A percentile compares a stretch with the other conserved stretches of the same genome.
Evolutionary conservation across 2,797 vertebrate genomes (phyloP).

Genomic region (Sardinella longiceps): DNA sequence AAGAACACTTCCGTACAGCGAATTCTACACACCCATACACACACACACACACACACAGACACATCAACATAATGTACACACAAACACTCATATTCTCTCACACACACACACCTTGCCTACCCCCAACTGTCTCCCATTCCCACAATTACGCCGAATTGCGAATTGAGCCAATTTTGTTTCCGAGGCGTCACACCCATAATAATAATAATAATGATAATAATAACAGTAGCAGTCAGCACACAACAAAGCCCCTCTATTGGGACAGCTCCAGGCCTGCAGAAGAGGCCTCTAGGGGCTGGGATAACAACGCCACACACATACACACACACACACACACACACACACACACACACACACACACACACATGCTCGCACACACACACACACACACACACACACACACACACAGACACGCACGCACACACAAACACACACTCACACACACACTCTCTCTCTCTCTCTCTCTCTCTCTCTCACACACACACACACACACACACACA

Average conservation of each 20-base stretch:
- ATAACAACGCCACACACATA: too few species aligned
- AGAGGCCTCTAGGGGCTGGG: neutral
- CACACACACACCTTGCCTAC: neutral
- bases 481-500: too few species aligned
- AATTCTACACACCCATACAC: neutral
- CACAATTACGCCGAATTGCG: conserved; percentile 13
- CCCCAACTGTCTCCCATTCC: neutral
- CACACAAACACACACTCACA: too few species aligned
- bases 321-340: too few species aligned
- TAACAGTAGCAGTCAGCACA: neutral
- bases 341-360: too few species aligned
- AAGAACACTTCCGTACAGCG: neutral
- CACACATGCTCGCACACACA: too few species aligned
- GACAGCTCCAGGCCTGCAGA: neutral
- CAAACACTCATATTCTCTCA: neutral
- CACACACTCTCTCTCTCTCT: too few species aligned
- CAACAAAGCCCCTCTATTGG: neutral
- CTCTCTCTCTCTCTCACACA: too few species aligned
- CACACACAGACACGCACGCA: too few species aligned
- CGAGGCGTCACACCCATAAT: conserved; percentile 60
- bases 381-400: too few species aligned
- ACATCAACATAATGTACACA: too few species aligned
- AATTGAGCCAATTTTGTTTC: conserved; percentile 62
- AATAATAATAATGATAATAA: conserved; percentile 43
- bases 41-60: too few species aligned